Evolutionary conservation across 2,797 vertebrate species (phyloP), one percentile per base, ranked within the genome.

Genomic region (Lycodopsis pacificus): DNA sequence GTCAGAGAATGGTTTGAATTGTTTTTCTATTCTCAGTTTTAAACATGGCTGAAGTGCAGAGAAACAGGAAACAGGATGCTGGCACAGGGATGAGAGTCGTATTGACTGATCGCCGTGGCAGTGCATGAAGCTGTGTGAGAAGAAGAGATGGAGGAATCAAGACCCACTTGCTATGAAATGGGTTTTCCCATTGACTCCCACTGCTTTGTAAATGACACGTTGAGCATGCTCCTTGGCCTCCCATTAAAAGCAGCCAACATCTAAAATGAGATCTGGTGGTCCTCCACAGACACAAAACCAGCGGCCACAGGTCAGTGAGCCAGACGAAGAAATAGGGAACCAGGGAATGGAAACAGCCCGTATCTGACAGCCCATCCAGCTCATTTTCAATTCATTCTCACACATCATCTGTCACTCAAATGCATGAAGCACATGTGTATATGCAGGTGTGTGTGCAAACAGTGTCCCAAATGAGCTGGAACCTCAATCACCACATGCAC

Each of bases 231-330:
- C 62, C 46, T 71, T 76, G 69, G 58, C 79, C 81, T 77, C 56
- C 74, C 57, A 81, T 87, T 86, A 82, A 68, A 81, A 27, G 13
- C 58, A 10, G 65, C 34, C 73, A 65, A 91, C 32, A 34, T 93
- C 91, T 92, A 79, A 91, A 92, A 93, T 93, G 84, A 91, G 79
- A 93, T 90, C 90, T 86, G 44, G 54, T 59, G 73, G 59, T 82
- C 71, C 63, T 80, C 67, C 48, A 42, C 70, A 62, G 46, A 68
- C 65, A 1, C 46, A 84, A 86, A 76, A 70, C 32, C 71, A 67
- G 54, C 42, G 46, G 71, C 76, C 68, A 66, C 78, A 79, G 81
- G 79, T 86, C 83, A 91, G 70, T 44, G 69, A 86, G 76, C 67
- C 56, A 53, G 74, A 76, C 79, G 73, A 75, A 78, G 70, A 76